Evolutionary conservation across 2,797 vertebrate genomes (phyloP).

Genomic region (Numenius phaeopus): DNA sequence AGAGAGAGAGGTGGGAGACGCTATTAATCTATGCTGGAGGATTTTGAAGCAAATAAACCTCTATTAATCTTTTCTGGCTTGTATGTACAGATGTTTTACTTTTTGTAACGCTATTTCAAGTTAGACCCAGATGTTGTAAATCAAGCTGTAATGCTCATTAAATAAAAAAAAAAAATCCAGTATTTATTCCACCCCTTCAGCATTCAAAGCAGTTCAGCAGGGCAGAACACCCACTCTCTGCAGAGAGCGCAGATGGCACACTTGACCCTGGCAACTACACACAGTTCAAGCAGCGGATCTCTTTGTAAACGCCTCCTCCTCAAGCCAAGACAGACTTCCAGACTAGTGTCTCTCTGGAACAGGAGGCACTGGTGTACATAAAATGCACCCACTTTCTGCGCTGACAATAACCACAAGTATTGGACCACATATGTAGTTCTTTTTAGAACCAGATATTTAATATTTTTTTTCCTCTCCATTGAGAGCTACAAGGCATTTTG

Average conservation of each 20-base stretch:
- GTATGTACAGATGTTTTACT: conserved; percentile 25
- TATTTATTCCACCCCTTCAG: background rate
- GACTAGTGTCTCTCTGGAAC: background rate
- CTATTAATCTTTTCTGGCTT: background rate
- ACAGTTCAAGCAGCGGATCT: background rate
- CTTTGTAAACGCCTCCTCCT: background rate
- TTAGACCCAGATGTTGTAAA: conserved; percentile 5
- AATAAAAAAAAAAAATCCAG: background rate
- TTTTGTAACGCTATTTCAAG: background rate
- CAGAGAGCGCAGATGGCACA: background rate
- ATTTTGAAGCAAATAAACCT: background rate
- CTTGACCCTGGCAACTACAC: background rate
- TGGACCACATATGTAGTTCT: rapidly evolving
- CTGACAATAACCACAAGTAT: background rate
- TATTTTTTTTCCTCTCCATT: background rate
- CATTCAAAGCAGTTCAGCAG: background rate
- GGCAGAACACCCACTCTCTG: background rate
- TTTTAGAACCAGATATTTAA: background rate
- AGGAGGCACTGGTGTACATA: background rate
- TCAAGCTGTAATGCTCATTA: background rate
- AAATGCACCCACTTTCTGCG: background rate
- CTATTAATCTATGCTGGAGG: background rate
- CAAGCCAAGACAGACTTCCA: background rate
- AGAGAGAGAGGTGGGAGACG: background rate
- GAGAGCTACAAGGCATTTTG: background rate